Conservation (phyloP, 2,113 vertebrate genomes). For the Salvelinus fontinalis region DNA sequence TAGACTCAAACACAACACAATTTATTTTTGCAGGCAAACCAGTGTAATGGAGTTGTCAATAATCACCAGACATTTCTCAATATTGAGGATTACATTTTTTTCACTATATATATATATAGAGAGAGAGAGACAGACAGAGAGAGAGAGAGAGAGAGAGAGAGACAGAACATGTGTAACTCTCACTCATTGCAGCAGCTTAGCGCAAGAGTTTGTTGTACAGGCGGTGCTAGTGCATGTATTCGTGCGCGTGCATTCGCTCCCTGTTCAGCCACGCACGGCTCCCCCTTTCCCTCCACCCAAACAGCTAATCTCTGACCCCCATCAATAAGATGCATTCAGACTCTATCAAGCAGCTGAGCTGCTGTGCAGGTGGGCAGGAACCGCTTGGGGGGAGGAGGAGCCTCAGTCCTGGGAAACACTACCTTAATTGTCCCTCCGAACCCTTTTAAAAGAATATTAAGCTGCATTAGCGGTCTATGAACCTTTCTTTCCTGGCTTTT, state of each 20-base stretch:
- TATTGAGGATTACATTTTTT: no score
- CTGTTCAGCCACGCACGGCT: slow-evolving; percentile 56
- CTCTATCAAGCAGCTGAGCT: slow-evolving; percentile 73
- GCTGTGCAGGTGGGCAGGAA: slow-evolving; percentile 64
- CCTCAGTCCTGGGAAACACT: slow-evolving; percentile 70
- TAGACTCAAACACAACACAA: neutral
- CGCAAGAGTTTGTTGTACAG: slow-evolving; percentile 70
- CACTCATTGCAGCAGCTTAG: slow-evolving; percentile 50
- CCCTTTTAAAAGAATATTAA: slow-evolving; percentile 81
- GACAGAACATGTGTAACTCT: slow-evolving; percentile 35
- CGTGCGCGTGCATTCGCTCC: slow-evolving; percentile 46
- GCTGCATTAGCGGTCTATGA: slow-evolving; percentile 77
- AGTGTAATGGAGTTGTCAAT: no score
- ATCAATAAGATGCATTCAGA: slow-evolving; percentile 80
- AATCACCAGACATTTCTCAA: no score
- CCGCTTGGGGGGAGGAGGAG: slow-evolving; percentile 63
- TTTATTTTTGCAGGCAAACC: no score
- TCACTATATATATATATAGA: neutral
- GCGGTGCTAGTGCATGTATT: slow-evolving; percentile 18
- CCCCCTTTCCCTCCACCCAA: slow-evolving; percentile 62
- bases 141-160: slow-evolving; percentile 5
- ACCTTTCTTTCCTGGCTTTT: slow-evolving; percentile 71
- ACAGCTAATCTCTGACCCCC: slow-evolving; percentile 77
- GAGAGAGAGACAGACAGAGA: neutral
- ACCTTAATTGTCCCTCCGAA: slow-evolving; percentile 74